These are phyloP conservation scores for Tetragonisca angustula DNA, from an alignment of 2,888 invertebrate genomes.

Conservation along the genomic window DNA sequence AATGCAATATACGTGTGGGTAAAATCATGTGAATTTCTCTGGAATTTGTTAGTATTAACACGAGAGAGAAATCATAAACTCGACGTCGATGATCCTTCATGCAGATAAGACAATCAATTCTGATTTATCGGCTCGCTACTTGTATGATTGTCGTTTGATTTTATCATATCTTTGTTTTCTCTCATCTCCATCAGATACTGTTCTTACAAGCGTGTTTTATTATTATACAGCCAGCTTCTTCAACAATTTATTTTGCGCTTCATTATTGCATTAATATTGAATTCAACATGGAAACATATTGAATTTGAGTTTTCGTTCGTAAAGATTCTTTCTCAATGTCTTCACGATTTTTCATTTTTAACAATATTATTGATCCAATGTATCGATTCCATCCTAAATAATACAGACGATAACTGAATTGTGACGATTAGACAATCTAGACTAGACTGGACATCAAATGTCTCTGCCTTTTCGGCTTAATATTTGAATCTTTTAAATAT, in stretches of 20 bases:
- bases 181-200: not conserved
- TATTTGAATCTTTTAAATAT: conserved; percentile 61
- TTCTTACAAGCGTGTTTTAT: not conserved
- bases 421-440: not conserved
- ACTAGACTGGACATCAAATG: no score
- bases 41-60: not conserved
- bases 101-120: not conserved
- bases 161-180: not conserved
- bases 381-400: not conserved
- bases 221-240: not conserved
- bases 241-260: not conserved
- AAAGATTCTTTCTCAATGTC: not conserved
- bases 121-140: not conserved
- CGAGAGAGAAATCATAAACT: no score
- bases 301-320: no score
- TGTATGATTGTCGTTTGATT: not conserved
- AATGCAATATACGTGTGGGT: no score
- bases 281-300: no score
- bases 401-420: not conserved
- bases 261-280: no score
- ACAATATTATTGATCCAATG: not conserved
- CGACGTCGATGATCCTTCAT: not conserved
- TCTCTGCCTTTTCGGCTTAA: conserved; percentile 33
- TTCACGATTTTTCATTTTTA: conserved; percentile 11
- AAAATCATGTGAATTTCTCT: not conserved